phyloP scores from a whole-genome alignment of 2,113 vertebrate species.

The Aix galericulata region DNA sequence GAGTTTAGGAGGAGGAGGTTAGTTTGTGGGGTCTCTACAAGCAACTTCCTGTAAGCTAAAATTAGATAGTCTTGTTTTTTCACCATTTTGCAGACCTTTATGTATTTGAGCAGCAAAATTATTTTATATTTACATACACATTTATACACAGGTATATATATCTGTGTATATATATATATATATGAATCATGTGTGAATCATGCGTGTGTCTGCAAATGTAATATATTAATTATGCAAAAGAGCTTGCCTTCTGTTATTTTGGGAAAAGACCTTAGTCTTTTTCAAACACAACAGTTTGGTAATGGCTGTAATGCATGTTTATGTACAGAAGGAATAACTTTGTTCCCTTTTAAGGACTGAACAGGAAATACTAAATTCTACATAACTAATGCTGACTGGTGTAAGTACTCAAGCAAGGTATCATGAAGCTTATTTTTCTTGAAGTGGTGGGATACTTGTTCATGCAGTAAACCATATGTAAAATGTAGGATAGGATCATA shows the following conservation, averaged over 20 bases:
- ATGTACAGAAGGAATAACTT: not conserved
- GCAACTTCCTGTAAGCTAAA: not conserved
- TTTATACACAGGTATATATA: not conserved
- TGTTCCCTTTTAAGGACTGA: not conserved
- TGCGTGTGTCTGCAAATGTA: not conserved
- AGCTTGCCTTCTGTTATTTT: constrained; percentile 26
- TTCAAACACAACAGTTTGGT: not conserved
- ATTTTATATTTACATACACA: not conserved
- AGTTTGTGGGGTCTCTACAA: not conserved
- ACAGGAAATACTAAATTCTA: not conserved
- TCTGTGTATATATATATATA: not conserved
- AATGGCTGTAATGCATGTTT: not conserved
- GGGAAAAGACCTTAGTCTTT: not conserved
- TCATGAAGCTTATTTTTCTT: not conserved
- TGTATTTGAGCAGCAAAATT: not conserved
- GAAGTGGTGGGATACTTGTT: not conserved
- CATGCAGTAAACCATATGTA: not conserved
- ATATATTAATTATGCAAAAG: constrained; percentile 14
- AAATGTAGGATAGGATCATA: not conserved
- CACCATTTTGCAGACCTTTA: not conserved
- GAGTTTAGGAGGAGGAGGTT: not conserved
- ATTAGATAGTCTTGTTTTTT: not conserved
- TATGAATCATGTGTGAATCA: constrained; percentile 49
- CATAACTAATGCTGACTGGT: not conserved
- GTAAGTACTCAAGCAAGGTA: not conserved